Evolutionary conservation across 2,113 vertebrate species (phyloP).

Genomic region (Zosterops japonicus): DNA sequence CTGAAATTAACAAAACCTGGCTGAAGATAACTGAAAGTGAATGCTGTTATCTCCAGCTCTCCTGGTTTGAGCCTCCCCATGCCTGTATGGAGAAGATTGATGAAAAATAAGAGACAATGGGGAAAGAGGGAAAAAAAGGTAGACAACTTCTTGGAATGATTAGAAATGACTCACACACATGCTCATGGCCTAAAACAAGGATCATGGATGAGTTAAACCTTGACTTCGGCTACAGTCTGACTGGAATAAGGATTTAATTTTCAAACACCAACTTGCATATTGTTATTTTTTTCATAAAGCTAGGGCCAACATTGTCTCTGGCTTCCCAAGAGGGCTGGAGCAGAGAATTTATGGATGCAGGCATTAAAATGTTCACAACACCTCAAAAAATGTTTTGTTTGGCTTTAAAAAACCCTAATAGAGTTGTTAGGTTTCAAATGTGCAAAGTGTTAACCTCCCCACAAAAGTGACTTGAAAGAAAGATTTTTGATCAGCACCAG

Average conservation of each 20-base stretch:
- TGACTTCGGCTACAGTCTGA: neutral
- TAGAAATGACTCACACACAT: neutral
- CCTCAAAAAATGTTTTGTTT: neutral
- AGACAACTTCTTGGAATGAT: neutral
- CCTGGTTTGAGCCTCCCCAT: neutral
- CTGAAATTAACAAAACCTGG: neutral
- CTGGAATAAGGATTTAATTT: neutral
- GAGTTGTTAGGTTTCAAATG: conserved; percentile 45
- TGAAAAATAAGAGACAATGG: neutral
- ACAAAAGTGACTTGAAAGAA: conserved; percentile 40
- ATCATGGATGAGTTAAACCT: neutral
- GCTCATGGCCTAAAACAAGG: neutral
- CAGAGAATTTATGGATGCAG: neutral
- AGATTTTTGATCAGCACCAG: conserved; percentile 45
- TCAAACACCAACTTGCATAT: neutral
- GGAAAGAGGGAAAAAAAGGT: neutral
- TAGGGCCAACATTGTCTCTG: neutral
- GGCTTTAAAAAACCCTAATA: neutral
- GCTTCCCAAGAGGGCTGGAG: neutral
- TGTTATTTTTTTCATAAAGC: neutral
- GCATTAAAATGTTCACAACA: neutral
- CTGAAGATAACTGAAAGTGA: neutral
- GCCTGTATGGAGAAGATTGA: neutral
- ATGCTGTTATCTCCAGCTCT: neutral
- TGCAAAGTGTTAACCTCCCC: conserved; percentile 64